These are phyloP conservation scores for Furcula furcula DNA, from an alignment of 2,888 invertebrate species.

Conservation along the genomic window DNA sequence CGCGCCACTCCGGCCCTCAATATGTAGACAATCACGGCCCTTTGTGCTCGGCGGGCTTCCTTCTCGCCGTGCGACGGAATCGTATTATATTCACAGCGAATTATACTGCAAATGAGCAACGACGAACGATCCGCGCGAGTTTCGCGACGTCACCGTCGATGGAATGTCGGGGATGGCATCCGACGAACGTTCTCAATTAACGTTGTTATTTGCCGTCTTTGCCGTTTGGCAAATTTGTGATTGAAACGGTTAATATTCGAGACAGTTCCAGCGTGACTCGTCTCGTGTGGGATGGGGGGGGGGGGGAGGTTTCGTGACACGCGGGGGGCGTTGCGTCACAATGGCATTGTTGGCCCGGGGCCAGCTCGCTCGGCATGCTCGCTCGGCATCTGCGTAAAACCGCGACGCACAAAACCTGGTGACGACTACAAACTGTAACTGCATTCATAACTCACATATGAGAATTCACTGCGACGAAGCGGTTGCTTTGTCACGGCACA, in stretches of 20 bases:
- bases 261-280: constrained; percentile 34
- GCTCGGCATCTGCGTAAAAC: constrained; percentile 13
- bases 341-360: constrained; percentile 41
- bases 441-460: constrained; percentile 7
- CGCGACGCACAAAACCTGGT: not conserved
- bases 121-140: constrained; percentile 27
- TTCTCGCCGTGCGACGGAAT: constrained; percentile 19
- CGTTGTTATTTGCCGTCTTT: constrained; percentile 50
- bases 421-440: constrained; percentile 6
- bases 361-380: constrained; percentile 28
- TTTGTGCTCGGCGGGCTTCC: constrained; percentile 27
- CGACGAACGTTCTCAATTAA: constrained; percentile 54
- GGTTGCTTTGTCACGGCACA: too few relatives aligned
- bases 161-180: constrained; percentile 44
- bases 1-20: constrained; percentile 10
- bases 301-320: constrained; percentile 11
- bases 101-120: constrained; percentile 42
- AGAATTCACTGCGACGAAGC: not conserved
- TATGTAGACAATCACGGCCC: constrained; percentile 27
- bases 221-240: constrained; percentile 56
- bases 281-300: constrained; percentile 2
- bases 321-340: constrained; percentile 17
- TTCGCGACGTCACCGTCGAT: constrained; percentile 30
- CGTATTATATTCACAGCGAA: constrained; percentile 44
- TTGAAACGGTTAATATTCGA: constrained; percentile 53